Percentiles rank a stretch among this genome's conserved stretches.
Conservation (phyloP, 1,140 invertebrate genomes). For the Drosophila subpulchrella region DNA sequence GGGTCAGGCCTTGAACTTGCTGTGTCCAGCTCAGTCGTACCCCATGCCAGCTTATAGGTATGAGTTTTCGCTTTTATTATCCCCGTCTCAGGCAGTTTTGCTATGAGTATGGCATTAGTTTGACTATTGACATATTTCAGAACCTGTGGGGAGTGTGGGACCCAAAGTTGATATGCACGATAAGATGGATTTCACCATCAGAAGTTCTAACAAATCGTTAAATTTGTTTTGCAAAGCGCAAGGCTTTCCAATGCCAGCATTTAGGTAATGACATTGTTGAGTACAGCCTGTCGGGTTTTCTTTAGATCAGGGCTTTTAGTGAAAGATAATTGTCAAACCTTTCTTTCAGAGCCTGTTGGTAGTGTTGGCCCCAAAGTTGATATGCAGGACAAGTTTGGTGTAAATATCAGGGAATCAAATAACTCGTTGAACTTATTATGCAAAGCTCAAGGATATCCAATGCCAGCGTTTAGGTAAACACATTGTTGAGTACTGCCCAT, state of each 20-base stretch:
- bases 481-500: slow-evolving; percentile 21
- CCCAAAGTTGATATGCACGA: slow-evolving; percentile 87
- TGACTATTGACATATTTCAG: slow-evolving; percentile 78
- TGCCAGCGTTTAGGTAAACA: slow-evolving; percentile 88
- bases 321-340: background rate
- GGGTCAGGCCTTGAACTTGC: slow-evolving; percentile 46
- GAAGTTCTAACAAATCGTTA: slow-evolving; percentile 41
- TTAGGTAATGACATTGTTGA: slow-evolving; percentile 86
- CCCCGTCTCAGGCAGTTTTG: slow-evolving; percentile 50
- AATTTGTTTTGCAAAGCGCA: slow-evolving; percentile 87
- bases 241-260: slow-evolving; percentile 88
- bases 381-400: slow-evolving; percentile 79
- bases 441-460: slow-evolving; percentile 88
- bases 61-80: slow-evolving; percentile 74
- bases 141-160: slow-evolving; percentile 89
- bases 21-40: slow-evolving; percentile 89
- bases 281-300: background rate
- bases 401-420: slow-evolving; percentile 34
- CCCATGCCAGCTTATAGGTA: slow-evolving; percentile 89
- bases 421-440: slow-evolving; percentile 82
- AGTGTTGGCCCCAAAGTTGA: slow-evolving; percentile 88
- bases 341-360: slow-evolving; percentile 88
- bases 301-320: background rate
- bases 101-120: background rate
- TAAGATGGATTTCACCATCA: slow-evolving; percentile 62